Conservation (phyloP, 2,113 vertebrate species). For the Elaphurus davidianus region DNA sequence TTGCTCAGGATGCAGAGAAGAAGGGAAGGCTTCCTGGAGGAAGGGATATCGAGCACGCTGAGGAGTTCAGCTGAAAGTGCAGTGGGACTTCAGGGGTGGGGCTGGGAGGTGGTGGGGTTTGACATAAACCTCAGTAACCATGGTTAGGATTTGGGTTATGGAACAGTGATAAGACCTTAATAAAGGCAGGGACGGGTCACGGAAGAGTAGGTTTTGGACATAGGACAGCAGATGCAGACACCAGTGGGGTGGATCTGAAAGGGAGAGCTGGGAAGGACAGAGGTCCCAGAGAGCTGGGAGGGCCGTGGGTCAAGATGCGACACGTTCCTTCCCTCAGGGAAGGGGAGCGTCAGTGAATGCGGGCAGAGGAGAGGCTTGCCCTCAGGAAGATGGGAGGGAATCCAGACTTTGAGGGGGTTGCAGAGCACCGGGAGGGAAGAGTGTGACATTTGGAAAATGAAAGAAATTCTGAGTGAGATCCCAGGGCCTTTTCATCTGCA, state of each 20-base stretch:
- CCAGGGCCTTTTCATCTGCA: not conserved
- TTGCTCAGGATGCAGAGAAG: not conserved
- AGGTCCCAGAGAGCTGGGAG: not conserved
- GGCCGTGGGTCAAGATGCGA: not conserved
- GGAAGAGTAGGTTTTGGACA: not conserved
- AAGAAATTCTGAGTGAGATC: not conserved
- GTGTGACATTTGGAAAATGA: not conserved
- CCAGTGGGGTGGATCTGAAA: not conserved
- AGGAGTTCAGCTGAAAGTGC: not conserved
- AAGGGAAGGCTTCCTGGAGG: not conserved
- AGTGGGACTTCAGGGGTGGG: not conserved
- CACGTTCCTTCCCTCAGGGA: not conserved
- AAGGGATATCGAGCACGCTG: accelerated
- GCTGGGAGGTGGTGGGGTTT: not conserved
- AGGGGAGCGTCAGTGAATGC: not conserved
- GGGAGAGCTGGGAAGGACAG: not conserved
- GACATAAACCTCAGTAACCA: not conserved
- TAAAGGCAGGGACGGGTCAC: not conserved
- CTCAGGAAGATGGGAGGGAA: not conserved
- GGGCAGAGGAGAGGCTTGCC: not conserved
- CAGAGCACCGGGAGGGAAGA: not conserved
- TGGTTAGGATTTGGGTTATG: not conserved
- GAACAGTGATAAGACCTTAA: not conserved
- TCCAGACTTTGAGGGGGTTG: not conserved
- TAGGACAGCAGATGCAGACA: not conserved